phyloP scores from a whole-genome alignment of 2,797 vertebrate genomes.

The Cercopithecus mitis region DNA sequence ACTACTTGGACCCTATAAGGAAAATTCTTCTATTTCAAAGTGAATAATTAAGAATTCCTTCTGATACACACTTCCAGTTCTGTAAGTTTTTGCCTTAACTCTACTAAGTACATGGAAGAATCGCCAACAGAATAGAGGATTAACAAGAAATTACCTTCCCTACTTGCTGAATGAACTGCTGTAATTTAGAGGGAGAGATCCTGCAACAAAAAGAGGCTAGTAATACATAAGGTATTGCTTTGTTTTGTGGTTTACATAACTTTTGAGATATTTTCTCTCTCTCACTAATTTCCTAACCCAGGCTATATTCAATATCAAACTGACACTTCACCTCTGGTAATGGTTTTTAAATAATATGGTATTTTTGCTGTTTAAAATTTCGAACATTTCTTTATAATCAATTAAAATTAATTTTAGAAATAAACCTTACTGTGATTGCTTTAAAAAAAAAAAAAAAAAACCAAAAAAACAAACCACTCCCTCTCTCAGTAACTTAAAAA shows the following conservation, averaged over 20 bases:
- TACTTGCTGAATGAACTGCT: neutral
- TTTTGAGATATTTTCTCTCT: neutral
- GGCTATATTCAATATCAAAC: neutral
- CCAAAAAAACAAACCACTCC: neutral
- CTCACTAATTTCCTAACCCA: neutral
- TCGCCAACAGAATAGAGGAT: neutral
- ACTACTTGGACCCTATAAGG: neutral
- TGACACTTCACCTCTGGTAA: neutral
- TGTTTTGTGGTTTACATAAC: neutral
- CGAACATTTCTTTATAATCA: neutral
- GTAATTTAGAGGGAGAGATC: neutral
- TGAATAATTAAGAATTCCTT: slow-evolving; percentile 2
- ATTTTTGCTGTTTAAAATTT: neutral
- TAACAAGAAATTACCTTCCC: neutral
- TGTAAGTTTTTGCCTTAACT: neutral
- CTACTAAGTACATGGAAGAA: neutral
- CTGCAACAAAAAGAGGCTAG: neutral
- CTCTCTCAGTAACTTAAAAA: neutral
- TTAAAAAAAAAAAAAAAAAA: neutral
- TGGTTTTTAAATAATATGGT: neutral
- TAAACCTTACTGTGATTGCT: neutral
- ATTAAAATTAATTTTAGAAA: slow-evolving; percentile 39
- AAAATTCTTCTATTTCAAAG: neutral
- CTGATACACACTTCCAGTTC: neutral
- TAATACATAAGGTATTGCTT: neutral